Evolutionary conservation across 2,113 vertebrate species (phyloP).

Genomic region (Halichoerus grypus): DNA sequence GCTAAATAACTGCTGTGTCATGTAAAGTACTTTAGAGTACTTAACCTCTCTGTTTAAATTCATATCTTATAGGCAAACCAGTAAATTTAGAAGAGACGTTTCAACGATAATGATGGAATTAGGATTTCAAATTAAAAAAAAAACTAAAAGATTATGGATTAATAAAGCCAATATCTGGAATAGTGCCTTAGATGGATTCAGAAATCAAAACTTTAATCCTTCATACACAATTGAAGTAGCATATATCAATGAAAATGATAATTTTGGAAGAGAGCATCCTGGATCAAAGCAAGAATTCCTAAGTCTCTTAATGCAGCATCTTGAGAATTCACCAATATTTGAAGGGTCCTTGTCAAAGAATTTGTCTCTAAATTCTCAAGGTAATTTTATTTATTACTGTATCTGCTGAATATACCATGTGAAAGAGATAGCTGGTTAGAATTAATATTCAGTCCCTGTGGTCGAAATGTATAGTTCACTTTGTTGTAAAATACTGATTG

Average conservation of each 20-base stretch:
- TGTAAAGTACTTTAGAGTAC: conserved; percentile 60
- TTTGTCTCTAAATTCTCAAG: conserved; percentile 89
- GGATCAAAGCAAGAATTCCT: conserved; percentile 88
- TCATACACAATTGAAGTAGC: conserved; percentile 88
- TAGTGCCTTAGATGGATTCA: conserved; percentile 91
- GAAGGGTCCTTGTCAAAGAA: conserved; percentile 89
- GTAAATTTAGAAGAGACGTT: conserved; percentile 83
- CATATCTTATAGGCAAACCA: conserved; percentile 86
- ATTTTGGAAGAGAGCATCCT: conserved; percentile 65
- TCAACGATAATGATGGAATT: conserved; percentile 88
- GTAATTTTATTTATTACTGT: conserved; percentile 81
- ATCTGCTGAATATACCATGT: conserved; percentile 40
- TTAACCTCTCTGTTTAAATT: conserved; percentile 71
- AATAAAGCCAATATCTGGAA: conserved; percentile 87
- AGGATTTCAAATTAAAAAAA: conserved; percentile 88
- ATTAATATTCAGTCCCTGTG: neutral
- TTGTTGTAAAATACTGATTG: conserved; percentile 39
- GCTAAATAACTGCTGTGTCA: conserved; percentile 47
- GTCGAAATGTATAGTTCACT: neutral
- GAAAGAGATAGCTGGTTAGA: neutral
- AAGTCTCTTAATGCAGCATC: conserved; percentile 86
- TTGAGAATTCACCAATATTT: conserved; percentile 89
- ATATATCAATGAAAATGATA: conserved; percentile 84
- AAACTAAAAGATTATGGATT: conserved; percentile 88
- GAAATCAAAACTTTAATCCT: conserved; percentile 90